Evolutionary conservation across 2,797 vertebrate genomes (phyloP).

Genomic region (Todus mexicanus): DNA sequence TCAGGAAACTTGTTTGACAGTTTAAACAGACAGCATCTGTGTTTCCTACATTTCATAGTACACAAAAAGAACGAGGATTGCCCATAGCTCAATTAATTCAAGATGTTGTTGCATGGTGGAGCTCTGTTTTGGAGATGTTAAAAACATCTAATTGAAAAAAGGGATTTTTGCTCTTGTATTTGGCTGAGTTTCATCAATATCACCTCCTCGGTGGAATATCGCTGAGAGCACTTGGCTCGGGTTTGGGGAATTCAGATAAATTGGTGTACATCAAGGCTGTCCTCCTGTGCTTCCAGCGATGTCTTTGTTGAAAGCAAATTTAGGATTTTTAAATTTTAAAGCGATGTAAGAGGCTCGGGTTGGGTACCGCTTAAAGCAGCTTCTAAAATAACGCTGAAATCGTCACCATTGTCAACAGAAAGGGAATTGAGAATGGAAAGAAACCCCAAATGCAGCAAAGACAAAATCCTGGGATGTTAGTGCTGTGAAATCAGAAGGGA

Average conservation of each 20-base stretch:
- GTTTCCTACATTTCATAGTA: constrained; percentile 38
- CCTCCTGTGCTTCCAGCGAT: not conserved
- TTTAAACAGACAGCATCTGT: constrained; percentile 64
- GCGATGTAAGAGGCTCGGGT: not conserved
- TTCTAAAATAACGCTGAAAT: not conserved
- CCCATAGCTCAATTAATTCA: constrained; percentile 40
- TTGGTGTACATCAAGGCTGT: not conserved
- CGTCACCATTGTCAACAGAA: not conserved
- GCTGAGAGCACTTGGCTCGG: not conserved
- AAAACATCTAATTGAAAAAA: constrained; percentile 34
- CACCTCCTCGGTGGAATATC: not conserved
- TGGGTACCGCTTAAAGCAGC: not conserved
- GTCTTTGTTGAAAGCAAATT: not conserved
- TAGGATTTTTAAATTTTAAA: not conserved
- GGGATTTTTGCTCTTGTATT: constrained; percentile 5
- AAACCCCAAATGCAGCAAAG: not conserved
- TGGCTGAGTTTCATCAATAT: constrained; percentile 20
- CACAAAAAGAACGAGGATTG: constrained; percentile 11
- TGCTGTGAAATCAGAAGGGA: not conserved
- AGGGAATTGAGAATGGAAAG: not conserved
- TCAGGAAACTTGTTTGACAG: constrained; percentile 67
- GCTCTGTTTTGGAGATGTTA: constrained; percentile 11
- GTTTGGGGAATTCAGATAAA: not conserved
- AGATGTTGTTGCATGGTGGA: constrained; percentile 35
- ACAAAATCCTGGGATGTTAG: not conserved